These are phyloP conservation scores for Vireo altiloquus DNA, from an alignment of 2,113 vertebrate genomes.

Conservation along the genomic window DNA sequence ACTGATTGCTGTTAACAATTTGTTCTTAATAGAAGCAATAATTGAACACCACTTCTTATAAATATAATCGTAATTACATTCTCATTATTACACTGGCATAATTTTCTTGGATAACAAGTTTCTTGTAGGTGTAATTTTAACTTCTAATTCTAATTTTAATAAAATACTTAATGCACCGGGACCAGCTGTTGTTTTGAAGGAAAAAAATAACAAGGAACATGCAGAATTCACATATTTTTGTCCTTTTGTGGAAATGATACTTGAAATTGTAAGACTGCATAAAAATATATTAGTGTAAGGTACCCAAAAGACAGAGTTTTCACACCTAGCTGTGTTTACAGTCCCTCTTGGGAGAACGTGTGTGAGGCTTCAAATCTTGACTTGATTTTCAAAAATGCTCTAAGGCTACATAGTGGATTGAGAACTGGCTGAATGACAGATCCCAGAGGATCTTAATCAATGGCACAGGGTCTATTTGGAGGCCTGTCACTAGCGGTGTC, in stretches of 20 bases:
- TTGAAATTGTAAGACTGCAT: background rate
- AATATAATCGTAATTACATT: constrained; percentile 53
- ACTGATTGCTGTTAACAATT: constrained; percentile 38
- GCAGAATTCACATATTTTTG: background rate
- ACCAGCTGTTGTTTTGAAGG: background rate
- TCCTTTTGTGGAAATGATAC: background rate
- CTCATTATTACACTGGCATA: background rate
- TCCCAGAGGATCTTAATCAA: background rate
- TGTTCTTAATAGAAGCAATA: constrained; percentile 35
- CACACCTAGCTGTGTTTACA: background rate
- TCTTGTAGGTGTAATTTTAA: constrained; percentile 42
- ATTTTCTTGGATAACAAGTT: constrained; percentile 46
- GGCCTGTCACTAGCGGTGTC: no score
- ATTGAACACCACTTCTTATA: constrained; percentile 46
- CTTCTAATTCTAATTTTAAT: constrained; percentile 49
- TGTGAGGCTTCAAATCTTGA: no score
- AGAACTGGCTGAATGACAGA: background rate
- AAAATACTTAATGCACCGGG: background rate
- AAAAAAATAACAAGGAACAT: background rate
- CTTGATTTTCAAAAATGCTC: background rate
- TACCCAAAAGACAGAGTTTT: background rate
- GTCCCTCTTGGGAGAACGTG: background rate
- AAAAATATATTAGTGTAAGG: background rate
- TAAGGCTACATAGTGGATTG: background rate
- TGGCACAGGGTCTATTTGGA: no score